These are phyloP conservation scores for Eolophus roseicapilla DNA, from an alignment of 2,113 vertebrate species.

Conservation along the genomic window DNA sequence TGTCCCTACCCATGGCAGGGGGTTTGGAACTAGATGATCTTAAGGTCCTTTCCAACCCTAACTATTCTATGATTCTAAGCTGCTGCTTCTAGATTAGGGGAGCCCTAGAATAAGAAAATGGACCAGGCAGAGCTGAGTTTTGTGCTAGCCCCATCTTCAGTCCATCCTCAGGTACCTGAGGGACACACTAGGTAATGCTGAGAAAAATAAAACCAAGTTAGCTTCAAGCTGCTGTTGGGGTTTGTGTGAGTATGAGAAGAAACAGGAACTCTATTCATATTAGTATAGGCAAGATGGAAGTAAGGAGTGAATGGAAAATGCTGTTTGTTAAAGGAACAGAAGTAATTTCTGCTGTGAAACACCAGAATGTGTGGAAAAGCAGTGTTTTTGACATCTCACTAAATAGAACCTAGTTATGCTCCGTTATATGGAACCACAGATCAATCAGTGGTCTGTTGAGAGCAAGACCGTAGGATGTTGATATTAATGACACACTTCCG, in stretches of 20 bases:
- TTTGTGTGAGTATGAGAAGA: background rate
- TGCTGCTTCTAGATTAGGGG: background rate
- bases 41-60: too few species aligned
- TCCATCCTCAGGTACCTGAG: background rate
- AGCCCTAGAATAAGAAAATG: background rate
- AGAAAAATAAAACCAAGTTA: background rate
- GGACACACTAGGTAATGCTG: background rate
- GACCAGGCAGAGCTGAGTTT: background rate
- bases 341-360: background rate
- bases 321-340: background rate
- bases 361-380: background rate
- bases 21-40: too few species aligned
- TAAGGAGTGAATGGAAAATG: background rate
- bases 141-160: background rate
- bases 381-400: background rate
- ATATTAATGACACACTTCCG: slow-evolving; percentile 55
- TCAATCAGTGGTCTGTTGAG: slow-evolving; percentile 48
- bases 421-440: background rate
- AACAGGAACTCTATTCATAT: background rate
- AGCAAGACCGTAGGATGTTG: slow-evolving; percentile 28
- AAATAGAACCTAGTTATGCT: slow-evolving; percentile 19
- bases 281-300: background rate
- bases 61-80: too few species aligned
- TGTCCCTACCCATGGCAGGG: too few species aligned
- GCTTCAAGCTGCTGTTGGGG: background rate